A percentile compares a stretch with the other conserved stretches of the same genome.
phyloP scores from a whole-genome alignment of 1,140 invertebrate genomes.

The Dinoponera quadriceps region DNA sequence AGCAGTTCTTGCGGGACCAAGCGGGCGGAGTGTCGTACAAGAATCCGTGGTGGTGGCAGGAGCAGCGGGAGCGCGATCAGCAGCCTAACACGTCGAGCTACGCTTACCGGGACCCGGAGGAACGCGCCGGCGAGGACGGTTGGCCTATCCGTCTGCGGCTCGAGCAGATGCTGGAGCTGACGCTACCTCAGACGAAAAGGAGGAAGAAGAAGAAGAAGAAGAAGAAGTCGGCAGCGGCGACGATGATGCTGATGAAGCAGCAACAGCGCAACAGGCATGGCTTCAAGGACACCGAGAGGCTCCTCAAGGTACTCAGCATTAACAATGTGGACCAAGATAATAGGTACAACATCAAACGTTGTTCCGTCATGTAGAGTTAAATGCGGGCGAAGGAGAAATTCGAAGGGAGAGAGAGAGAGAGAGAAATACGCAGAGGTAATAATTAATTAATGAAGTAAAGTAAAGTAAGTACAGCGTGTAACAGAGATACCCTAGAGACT shows the following conservation, averaged over 20 bases:
- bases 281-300: constrained; percentile 83
- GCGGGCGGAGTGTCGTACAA: constrained; percentile 30
- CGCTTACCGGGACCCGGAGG: constrained; percentile 54
- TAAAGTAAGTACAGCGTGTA: constrained; percentile 24
- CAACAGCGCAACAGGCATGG: constrained; percentile 73
- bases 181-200: constrained; percentile 77
- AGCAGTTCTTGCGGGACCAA: not conserved
- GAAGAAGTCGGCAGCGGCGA: constrained; percentile 63
- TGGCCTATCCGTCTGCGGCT: constrained; percentile 81
- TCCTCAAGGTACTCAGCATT: constrained; percentile 84
- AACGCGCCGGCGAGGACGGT: constrained; percentile 71
- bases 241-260: constrained; percentile 76
- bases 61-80: constrained; percentile 40
- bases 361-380: constrained; percentile 82
- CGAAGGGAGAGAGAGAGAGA: not conserved
- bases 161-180: constrained; percentile 82
- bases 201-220: constrained; percentile 75
- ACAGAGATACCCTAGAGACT: constrained; percentile 22
- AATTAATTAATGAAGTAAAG: not conserved
- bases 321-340: constrained; percentile 85
- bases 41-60: constrained; percentile 47
- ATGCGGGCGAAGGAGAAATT: not conserved
- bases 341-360: constrained; percentile 83
- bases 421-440: not conserved
- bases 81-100: constrained; percentile 59